Percentiles rank a stretch among this genome's conserved stretches.
Evolutionary conservation across 2,888 invertebrate species (phyloP).

Genomic region (Nomada fabriciana): DNA sequence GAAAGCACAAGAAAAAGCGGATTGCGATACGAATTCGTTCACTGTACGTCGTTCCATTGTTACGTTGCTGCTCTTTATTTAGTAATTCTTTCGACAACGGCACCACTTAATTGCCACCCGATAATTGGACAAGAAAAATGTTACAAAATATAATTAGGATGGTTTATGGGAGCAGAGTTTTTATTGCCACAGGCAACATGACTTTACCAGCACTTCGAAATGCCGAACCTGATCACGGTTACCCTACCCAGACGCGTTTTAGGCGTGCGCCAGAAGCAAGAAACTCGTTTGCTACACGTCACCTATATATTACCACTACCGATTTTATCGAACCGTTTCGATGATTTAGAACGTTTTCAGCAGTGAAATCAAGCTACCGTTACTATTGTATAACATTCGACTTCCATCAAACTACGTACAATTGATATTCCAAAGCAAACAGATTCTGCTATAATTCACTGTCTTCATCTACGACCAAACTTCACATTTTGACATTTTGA

Average conservation of each 20-base stretch:
- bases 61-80: too few relatives aligned
- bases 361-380: background rate
- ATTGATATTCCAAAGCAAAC: too few relatives aligned
- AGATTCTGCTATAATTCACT: too few relatives aligned
- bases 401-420: background rate
- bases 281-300: slow-evolving; percentile 51
- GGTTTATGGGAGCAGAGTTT: slow-evolving; percentile 37
- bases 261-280: slow-evolving; percentile 32
- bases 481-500: too few relatives aligned
- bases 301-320: slow-evolving; percentile 40
- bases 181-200: slow-evolving; percentile 15
- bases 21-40: too few relatives aligned
- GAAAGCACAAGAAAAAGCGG: background rate
- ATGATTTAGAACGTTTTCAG: too few relatives aligned
- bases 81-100: background rate
- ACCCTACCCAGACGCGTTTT: slow-evolving; percentile 11
- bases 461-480: too few relatives aligned
- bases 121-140: slow-evolving; percentile 26
- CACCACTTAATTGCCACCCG: background rate
- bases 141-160: slow-evolving; percentile 28
- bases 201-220: slow-evolving; percentile 41
- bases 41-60: background rate
- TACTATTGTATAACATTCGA: slow-evolving; percentile 28
- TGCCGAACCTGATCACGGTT: slow-evolving; percentile 41
- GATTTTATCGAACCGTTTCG: slow-evolving; percentile 40